Evolutionary conservation across 2,888 invertebrate species (phyloP).

Genomic region (Nezara viridula): DNA sequence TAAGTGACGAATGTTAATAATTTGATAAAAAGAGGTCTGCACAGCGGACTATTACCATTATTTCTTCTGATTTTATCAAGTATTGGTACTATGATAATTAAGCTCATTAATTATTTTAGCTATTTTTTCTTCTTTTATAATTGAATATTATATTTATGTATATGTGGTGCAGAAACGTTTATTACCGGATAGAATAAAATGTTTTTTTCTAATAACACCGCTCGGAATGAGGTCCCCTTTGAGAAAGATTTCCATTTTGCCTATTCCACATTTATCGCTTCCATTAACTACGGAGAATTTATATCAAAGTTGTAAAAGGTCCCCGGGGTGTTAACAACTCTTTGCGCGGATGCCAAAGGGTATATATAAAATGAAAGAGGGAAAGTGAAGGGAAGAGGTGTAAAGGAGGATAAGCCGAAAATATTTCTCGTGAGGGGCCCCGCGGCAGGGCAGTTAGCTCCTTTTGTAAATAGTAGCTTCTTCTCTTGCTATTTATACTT

Average conservation of each 20-base stretch:
- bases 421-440: neutral
- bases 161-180: too few relatives aligned
- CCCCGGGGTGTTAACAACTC: neutral
- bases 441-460: slow-evolving; percentile 3
- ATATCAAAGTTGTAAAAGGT: neutral
- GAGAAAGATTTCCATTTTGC: neutral
- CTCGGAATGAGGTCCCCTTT: neutral
- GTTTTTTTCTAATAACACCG: neutral
- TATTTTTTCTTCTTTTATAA: too few relatives aligned
- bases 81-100: too few relatives aligned
- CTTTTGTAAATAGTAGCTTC: slow-evolving; percentile 35
- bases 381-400: slow-evolving; percentile 26
- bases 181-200: neutral
- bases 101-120: too few relatives aligned
- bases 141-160: too few relatives aligned
- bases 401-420: slow-evolving; percentile 12
- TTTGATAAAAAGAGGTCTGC: too few relatives aligned
- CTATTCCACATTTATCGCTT: neutral
- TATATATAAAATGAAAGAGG: slow-evolving; percentile 29
- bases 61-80: too few relatives aligned
- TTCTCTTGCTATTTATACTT: slow-evolving; percentile 26
- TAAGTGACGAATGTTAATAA: too few relatives aligned
- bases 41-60: too few relatives aligned
- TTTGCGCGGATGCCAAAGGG: slow-evolving; percentile 28
- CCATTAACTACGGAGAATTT: neutral